These are phyloP conservation scores for Hapalemur alaotrensis DNA, from an alignment of 2,797 vertebrate genomes.

Conservation along the genomic window DNA sequence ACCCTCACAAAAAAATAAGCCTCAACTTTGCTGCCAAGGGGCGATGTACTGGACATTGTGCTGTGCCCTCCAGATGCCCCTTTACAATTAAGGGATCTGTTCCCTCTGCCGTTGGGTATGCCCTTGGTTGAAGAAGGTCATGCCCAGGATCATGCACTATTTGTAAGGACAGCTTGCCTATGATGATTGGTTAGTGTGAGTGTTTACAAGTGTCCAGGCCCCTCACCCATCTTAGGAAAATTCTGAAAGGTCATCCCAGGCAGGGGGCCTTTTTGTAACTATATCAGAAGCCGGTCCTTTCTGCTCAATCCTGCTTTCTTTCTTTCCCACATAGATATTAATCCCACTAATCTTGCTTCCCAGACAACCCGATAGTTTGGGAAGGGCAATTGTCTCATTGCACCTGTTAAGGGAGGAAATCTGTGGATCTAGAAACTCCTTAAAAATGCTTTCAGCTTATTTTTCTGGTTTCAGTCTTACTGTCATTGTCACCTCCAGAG, in stretches of 20 bases:
- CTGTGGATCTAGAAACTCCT: not conserved
- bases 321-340: not conserved
- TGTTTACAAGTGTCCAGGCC: not conserved
- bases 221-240: not conserved
- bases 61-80: not conserved
- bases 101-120: not conserved
- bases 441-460: not conserved
- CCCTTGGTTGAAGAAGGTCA: not conserved
- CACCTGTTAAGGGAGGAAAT: not conserved
- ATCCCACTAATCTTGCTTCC: not conserved
- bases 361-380: not conserved
- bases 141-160: fast-evolving
- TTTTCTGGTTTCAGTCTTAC: not conserved
- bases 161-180: not conserved
- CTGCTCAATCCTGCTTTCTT: not conserved
- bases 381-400: not conserved
- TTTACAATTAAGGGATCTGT: not conserved
- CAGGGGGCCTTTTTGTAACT: not conserved
- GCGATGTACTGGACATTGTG: too few relatives aligned
- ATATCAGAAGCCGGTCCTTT: not conserved
- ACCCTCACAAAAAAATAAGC: not conserved
- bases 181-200: not conserved
- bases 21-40: not conserved
- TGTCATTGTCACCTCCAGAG: not conserved
- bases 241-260: not conserved